phyloP scores from a whole-genome alignment of 2,113 vertebrate genomes.

The Antigone vipio region DNA sequence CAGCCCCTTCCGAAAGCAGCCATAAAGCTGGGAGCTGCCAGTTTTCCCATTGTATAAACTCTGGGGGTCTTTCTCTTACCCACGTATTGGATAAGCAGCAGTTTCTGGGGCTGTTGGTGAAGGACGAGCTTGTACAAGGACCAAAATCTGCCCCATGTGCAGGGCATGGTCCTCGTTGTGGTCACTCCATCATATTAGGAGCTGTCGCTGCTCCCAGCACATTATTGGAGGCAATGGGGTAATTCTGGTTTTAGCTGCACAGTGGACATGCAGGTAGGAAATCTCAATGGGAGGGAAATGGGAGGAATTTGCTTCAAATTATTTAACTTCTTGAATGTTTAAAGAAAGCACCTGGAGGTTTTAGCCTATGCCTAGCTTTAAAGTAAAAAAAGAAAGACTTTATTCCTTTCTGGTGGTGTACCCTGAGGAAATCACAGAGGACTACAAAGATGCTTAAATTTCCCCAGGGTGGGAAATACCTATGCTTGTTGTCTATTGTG shows the following conservation, averaged over 20 bases:
- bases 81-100: not conserved
- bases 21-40: not conserved
- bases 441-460: not conserved
- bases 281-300: not conserved
- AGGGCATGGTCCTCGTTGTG: rapidly evolving
- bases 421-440: not conserved
- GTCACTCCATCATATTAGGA: not conserved
- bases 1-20: not conserved
- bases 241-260: not conserved
- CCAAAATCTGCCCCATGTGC: not conserved
- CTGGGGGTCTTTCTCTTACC: not conserved
- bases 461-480: not conserved
- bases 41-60: not conserved
- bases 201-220: not conserved
- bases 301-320: not conserved
- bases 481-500: not conserved
- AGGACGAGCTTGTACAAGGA: not conserved
- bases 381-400: not conserved
- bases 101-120: not conserved
- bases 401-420: not conserved
- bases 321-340: not conserved
- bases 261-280: not conserved
- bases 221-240: not conserved
- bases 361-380: not conserved
- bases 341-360: not conserved